Evolutionary conservation across 2,113 vertebrate genomes (phyloP), one percentile per base, ranked within the genome.

Genomic region (Anser brachyrhynchus): DNA sequence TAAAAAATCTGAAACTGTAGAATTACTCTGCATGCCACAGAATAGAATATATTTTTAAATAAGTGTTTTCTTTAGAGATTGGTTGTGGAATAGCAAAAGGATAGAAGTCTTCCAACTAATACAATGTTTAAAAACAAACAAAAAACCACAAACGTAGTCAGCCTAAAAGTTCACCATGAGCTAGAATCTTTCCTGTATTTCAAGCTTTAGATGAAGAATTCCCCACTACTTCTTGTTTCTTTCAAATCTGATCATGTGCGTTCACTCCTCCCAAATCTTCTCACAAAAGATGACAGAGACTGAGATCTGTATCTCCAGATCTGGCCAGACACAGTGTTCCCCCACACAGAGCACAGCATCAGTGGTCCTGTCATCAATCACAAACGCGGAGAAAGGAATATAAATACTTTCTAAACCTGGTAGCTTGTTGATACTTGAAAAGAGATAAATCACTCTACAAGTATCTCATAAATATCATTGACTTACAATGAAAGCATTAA

Each of bases 401-500:
- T 28, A 87, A 92, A 83, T 78, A 74, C 17, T 82, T 97, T 93
- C 91, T 89, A 84, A 89, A 81, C 52, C 46, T 57, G 31, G 84
- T 67, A 82, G 66, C 91, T 89, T 91, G 93, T 61, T 95, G 89
- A 84, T 92, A 87, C 89, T 91, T 91, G 93, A 93, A 95, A 74
- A 92, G 61, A 65, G 37, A 91, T 79, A 93, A 95, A 95, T 87
- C 93, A 93, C 78, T 95, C 89, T 26, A 51, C 2, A 0, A 85
- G 44, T 76, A 76, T 25, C 84, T 92, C 74, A 78, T 69, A 80
- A 82, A 92, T 41, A 78, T 37, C 8, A 1, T 46, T 92, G 54
- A 62, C 55, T 86, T 55, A 90, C 46, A 95, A 84, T n/a, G 70
- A 90, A 90, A 90, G 61, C 52, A 90, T 78, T 93, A 90, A 69